Evolutionary conservation across 2,797 vertebrate genomes (phyloP).

Genomic region (Micromesistius poutassou): DNA sequence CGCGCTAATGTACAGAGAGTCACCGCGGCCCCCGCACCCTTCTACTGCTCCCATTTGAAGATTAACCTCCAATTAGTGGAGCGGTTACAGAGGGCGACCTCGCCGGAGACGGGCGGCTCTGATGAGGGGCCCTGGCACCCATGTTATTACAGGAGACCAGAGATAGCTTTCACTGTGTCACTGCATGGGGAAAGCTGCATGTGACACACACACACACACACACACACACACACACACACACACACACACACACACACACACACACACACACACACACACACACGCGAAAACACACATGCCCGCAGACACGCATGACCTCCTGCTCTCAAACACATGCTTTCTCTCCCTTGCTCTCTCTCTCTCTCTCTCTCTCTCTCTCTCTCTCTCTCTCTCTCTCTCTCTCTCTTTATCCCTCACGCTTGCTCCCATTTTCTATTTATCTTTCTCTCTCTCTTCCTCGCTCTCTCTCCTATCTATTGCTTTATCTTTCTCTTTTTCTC

Average conservation of each 20-base stretch:
- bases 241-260: slow-evolving; percentile 1
- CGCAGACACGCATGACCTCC: neutral
- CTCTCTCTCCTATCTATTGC: neutral
- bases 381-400: neutral
- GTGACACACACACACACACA: slow-evolving; percentile 11
- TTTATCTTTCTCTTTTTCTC: neutral
- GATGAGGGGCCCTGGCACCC: slow-evolving; percentile 34
- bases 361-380: neutral
- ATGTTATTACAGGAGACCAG: slow-evolving; percentile 34
- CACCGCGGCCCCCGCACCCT: slow-evolving; percentile 43
- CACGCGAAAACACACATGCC: neutral
- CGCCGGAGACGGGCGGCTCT: slow-evolving; percentile 33
- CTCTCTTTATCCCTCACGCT: neutral
- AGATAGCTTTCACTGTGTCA: slow-evolving; percentile 24
- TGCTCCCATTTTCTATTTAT: neutral
- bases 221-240: neutral
- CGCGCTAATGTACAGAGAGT: slow-evolving; percentile 36
- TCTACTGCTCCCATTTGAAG: slow-evolving; percentile 48
- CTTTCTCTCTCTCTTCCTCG: neutral
- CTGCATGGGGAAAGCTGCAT: slow-evolving; percentile 2
- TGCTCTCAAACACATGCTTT: neutral
- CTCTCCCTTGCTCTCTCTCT: neutral
- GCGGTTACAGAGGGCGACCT: slow-evolving; percentile 41
- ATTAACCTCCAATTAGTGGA: slow-evolving; percentile 58
- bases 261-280: slow-evolving; percentile 9